A percentile compares a stretch with the other conserved stretches of the same genome.
phyloP scores from a whole-genome alignment of 2,888 invertebrate genomes.

The Hartigia nigra region DNA sequence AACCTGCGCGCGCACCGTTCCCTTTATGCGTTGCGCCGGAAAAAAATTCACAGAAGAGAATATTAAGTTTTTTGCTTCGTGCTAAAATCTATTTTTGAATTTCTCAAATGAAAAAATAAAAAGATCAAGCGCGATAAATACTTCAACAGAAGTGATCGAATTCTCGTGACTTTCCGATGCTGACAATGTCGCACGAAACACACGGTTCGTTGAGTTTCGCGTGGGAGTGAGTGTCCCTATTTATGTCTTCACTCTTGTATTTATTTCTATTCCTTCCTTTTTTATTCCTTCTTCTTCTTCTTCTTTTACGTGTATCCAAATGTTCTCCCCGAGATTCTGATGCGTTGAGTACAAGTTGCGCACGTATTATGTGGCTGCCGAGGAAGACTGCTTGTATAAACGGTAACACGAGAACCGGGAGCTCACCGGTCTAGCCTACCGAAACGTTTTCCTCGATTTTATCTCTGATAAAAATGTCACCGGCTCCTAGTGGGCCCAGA shows the following conservation, averaged over 20 bases:
- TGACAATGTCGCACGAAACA: not conserved
- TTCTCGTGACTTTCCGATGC: not conserved
- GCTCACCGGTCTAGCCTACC: not conserved
- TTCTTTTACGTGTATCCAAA: conserved; percentile 17
- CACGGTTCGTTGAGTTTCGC: conserved; percentile 35
- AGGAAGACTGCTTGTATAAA: conserved; percentile 43
- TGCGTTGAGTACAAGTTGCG: conserved; percentile 47
- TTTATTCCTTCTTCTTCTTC: not conserved
- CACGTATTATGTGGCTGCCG: conserved; percentile 45
- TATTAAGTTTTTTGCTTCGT: not conserved
- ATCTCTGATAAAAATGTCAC: conserved; percentile 6
- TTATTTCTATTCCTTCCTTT: conserved; percentile 3
- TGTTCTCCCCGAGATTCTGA: conserved; percentile 29
- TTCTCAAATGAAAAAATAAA: not conserved
- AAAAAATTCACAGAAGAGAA: not conserved
- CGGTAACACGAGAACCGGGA: conserved; percentile 47
- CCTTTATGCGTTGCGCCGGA: not conserved
- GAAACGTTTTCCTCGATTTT: conserved; percentile 5
- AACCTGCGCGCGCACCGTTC: not conserved
- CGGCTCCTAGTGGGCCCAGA: not conserved
- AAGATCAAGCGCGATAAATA: not conserved
- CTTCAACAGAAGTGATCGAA: not conserved
- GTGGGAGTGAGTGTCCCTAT: conserved; percentile 37
- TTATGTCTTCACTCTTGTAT: conserved; percentile 32
- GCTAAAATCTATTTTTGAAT: not conserved